phyloP scores from a whole-genome alignment of 1,140 invertebrate genomes.

The Drosophila ohnishii region DNA sequence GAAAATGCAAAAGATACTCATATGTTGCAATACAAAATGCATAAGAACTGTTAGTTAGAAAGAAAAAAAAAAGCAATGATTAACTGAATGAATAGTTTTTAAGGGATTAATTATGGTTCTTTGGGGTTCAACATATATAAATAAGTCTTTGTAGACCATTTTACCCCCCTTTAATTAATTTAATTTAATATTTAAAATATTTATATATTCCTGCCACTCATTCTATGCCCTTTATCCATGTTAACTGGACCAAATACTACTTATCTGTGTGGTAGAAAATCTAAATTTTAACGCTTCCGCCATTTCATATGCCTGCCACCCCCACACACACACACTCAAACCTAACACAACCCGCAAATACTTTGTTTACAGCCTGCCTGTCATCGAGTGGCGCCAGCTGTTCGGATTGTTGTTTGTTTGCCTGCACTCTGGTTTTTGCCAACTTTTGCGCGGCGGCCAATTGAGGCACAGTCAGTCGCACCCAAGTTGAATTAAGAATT shows the following conservation, averaged over 20 bases:
- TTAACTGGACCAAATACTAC: background rate
- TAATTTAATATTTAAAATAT: background rate
- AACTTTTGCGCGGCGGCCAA: constrained; percentile 38
- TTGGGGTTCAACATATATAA: too few species aligned
- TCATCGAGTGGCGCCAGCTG: constrained; percentile 42
- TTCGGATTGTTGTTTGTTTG: constrained; percentile 22
- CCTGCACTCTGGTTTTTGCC: constrained; percentile 26
- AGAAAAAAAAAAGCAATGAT: background rate
- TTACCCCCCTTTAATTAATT: too few species aligned
- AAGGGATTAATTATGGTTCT: too few species aligned
- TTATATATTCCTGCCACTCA: background rate
- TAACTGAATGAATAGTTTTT: background rate
- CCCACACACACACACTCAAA: background rate
- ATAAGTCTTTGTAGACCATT: too few species aligned
- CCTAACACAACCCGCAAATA: background rate
- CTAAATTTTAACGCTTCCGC: constrained; percentile 1
- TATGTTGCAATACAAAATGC: constrained; percentile 19
- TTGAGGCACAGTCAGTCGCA: constrained; percentile 9
- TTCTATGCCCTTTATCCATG: background rate
- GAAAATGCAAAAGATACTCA: constrained; percentile 4
- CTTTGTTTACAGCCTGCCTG: constrained; percentile 34
- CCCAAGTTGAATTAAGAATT: constrained; percentile 32
- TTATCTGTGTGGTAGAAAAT: background rate
- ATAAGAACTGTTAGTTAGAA: background rate
- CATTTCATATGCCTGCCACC: background rate